A percentile compares a stretch with the other conserved stretches of the same genome.
Evolutionary conservation across 2,797 vertebrate genomes (phyloP).

Genomic region (Vespertilio murinus): DNA sequence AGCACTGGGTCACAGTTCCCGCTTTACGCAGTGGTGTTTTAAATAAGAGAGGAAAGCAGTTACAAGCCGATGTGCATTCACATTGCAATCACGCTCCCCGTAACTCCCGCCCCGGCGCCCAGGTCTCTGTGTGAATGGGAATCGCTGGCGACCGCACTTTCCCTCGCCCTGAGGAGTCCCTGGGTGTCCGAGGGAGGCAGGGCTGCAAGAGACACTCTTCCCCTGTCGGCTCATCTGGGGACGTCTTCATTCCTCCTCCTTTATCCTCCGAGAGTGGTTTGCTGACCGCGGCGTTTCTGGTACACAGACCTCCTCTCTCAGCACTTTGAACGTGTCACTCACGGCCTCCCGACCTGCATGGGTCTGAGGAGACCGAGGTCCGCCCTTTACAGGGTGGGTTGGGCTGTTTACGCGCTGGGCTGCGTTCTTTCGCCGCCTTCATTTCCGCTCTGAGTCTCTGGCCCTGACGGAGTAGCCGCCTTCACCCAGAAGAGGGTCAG

Average conservation of each 20-base stretch:
- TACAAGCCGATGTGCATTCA: not conserved
- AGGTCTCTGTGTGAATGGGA: not conserved
- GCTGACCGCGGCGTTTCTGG: not conserved
- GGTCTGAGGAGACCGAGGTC: too few species aligned
- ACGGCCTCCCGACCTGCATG: not conserved
- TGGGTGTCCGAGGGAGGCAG: not conserved
- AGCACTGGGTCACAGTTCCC: not conserved
- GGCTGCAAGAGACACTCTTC: not conserved
- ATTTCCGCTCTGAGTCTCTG: not conserved
- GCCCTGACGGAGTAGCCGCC: not conserved
- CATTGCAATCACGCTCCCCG: not conserved
- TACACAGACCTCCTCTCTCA: not conserved
- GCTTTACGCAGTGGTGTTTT: not conserved
- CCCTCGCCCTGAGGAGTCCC: not conserved
- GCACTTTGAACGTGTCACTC: not conserved
- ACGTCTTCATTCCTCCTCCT: not conserved
- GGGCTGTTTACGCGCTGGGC: not conserved
- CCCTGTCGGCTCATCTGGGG: not conserved
- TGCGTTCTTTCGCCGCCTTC: not conserved
- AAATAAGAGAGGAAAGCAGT: not conserved
- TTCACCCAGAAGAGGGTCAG: not conserved
- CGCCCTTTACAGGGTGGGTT: too few species aligned
- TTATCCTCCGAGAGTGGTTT: not conserved
- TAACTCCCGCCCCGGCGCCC: too few species aligned
- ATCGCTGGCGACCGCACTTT: not conserved